These are phyloP conservation scores for Dolichopus griseipennis DNA, from an alignment of 2,888 invertebrate species.

Conservation along the genomic window DNA sequence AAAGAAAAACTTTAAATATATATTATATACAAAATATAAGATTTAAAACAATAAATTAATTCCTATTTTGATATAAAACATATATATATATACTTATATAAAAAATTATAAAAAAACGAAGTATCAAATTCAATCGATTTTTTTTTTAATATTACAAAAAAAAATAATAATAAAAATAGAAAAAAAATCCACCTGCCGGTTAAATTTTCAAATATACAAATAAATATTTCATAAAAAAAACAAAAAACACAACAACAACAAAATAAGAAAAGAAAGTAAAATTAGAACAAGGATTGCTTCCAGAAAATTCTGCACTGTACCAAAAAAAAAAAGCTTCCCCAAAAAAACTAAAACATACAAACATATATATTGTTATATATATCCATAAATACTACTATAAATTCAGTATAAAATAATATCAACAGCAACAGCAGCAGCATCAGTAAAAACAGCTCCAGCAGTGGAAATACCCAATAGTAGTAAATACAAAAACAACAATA, in stretches of 20 bases:
- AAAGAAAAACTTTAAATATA: too few species aligned
- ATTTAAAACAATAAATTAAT: too few species aligned
- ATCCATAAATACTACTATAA: too few species aligned
- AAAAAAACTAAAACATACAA: not conserved
- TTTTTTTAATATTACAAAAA: too few species aligned
- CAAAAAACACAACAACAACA: not conserved
- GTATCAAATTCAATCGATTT: too few species aligned
- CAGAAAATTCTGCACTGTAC: slow-evolving; percentile 3
- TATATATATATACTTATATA: too few species aligned
- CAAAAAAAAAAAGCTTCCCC: not conserved
- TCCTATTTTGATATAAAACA: too few species aligned
- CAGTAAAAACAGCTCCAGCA: not conserved
- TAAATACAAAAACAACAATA: too few species aligned
- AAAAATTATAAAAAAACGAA: too few species aligned
- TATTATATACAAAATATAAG: too few species aligned
- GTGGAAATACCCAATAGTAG: not conserved
- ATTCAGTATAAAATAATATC: not conserved
- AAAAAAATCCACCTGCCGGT: not conserved
- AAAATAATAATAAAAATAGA: not conserved
- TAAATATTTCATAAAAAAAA: not conserved
- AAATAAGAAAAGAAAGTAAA: not conserved
- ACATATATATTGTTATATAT: not conserved
- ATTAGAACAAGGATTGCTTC: not conserved
- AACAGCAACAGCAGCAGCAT: not conserved
- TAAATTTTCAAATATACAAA: not conserved